Percentiles rank a stretch among this genome's conserved stretches.
phyloP scores from a whole-genome alignment of 1,140 invertebrate genomes.

The Drosophila lini region DNA sequence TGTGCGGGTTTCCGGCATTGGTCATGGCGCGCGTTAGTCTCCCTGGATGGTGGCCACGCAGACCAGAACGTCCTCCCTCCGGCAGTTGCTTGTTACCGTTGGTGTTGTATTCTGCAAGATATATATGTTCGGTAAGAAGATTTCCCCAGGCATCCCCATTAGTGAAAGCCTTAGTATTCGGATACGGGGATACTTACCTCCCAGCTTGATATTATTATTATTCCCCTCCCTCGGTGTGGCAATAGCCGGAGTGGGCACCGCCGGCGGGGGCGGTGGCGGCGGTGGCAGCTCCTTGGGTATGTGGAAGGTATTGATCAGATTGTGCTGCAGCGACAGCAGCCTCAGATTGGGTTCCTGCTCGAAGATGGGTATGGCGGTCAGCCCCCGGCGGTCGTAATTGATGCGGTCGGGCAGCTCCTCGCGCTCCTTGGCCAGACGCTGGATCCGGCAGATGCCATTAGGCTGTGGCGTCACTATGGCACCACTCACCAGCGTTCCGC shows the following conservation, averaged over 20 bases:
- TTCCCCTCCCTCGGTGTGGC: slow-evolving; percentile 43
- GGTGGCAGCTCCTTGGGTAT: slow-evolving; percentile 80
- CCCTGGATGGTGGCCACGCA: slow-evolving; percentile 45
- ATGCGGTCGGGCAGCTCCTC: slow-evolving; percentile 91
- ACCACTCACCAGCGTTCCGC: slow-evolving; percentile 73
- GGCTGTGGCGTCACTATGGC: slow-evolving; percentile 75
- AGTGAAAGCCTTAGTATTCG: not conserved
- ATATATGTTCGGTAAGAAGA: too few relatives aligned
- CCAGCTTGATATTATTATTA: slow-evolving; percentile 28
- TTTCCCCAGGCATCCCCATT: too few relatives aligned
- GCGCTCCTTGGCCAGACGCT: slow-evolving; percentile 88
- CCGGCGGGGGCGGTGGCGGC: slow-evolving; percentile 24
- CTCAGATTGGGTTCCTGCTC: slow-evolving; percentile 91
- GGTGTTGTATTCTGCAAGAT: slow-evolving; percentile 17
- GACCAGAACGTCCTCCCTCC: slow-evolving; percentile 37
- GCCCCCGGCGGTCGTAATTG: slow-evolving; percentile 90
- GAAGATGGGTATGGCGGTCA: slow-evolving; percentile 91
- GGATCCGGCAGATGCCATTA: slow-evolving; percentile 86
- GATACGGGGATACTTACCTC: slow-evolving; percentile 21
- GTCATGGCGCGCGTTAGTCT: slow-evolving; percentile 64
- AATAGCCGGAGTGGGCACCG: slow-evolving; percentile 19
- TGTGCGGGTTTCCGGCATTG: slow-evolving; percentile 41
- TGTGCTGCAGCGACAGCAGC: slow-evolving; percentile 95
- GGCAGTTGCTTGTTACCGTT: slow-evolving; percentile 7
- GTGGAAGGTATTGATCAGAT: slow-evolving; percentile 91